These are phyloP conservation scores for Propithecus coquereli DNA, from an alignment of 2,113 vertebrate genomes.

Conservation along the genomic window DNA sequence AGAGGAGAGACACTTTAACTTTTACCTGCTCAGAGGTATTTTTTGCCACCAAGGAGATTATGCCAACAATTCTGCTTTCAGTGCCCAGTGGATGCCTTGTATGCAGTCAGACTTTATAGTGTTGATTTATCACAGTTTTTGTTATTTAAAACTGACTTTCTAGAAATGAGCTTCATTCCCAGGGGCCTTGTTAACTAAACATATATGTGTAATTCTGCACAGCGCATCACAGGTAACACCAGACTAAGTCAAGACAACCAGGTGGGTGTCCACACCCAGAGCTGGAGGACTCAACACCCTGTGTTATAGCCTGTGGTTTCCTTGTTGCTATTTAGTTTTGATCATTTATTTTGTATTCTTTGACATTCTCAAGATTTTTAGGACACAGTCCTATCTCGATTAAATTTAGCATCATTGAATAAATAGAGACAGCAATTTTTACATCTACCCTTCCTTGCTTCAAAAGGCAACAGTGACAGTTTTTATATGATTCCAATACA, in stretches of 20 bases:
- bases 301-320: neutral
- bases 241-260: neutral
- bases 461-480: slow-evolving; percentile 13
- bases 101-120: neutral
- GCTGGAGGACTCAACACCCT: neutral
- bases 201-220: slow-evolving; percentile 17
- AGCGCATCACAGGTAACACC: neutral
- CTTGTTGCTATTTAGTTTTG: slow-evolving; percentile 11
- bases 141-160: slow-evolving; percentile 49
- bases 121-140: slow-evolving; percentile 28
- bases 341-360: slow-evolving; percentile 37
- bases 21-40: neutral
- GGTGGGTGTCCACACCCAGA: neutral
- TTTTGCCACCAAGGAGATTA: neutral
- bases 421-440: slow-evolving; percentile 33
- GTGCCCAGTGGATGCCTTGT: neutral
- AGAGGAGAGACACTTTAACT: neutral
- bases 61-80: slow-evolving; percentile 3
- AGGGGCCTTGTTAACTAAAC: neutral
- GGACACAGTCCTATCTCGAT: neutral
- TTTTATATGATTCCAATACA: neutral
- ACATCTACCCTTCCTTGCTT: neutral
- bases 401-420: slow-evolving; percentile 12
- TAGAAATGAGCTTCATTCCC: slow-evolving; percentile 19
- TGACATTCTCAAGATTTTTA: slow-evolving; percentile 22